Conservation (phyloP, 2,888 invertebrate genomes). For the Iselma pallidipennis region DNA sequence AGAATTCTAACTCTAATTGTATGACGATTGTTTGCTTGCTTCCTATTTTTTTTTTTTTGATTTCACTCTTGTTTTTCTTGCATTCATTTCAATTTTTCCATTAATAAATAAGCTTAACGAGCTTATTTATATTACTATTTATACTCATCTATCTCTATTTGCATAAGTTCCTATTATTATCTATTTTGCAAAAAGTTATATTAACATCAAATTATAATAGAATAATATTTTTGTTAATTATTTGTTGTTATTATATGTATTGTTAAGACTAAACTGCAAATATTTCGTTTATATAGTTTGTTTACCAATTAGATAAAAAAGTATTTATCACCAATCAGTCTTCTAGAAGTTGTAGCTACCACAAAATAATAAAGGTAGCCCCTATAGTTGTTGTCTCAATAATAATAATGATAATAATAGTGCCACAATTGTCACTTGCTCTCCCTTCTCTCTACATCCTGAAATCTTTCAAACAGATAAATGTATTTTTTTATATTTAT, state of each 20-base stretch:
- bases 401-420: too few species aligned
- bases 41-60: too few species aligned
- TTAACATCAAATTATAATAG: not conserved
- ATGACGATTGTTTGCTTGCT: too few species aligned
- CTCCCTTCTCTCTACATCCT: conserved; percentile 8
- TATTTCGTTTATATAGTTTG: not conserved
- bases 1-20: too few species aligned
- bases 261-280: not conserved
- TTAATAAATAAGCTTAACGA: too few species aligned
- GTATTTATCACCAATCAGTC: not conserved
- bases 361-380: not conserved
- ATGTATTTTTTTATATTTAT: conserved; percentile 23
- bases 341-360: not conserved
- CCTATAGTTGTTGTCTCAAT: not conserved
- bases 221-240: too few species aligned
- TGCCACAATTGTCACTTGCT: too few species aligned
- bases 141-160: not conserved
- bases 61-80: too few species aligned
- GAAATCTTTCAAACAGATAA: conserved; percentile 11
- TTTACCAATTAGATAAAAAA: not conserved
- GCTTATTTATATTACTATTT: too few species aligned
- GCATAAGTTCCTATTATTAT: too few species aligned
- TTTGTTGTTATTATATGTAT: too few species aligned
- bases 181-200: not conserved
- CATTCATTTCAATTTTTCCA: too few species aligned